phyloP scores from a whole-genome alignment of 1,140 invertebrate genomes.

The Bombus superbus region DNA sequence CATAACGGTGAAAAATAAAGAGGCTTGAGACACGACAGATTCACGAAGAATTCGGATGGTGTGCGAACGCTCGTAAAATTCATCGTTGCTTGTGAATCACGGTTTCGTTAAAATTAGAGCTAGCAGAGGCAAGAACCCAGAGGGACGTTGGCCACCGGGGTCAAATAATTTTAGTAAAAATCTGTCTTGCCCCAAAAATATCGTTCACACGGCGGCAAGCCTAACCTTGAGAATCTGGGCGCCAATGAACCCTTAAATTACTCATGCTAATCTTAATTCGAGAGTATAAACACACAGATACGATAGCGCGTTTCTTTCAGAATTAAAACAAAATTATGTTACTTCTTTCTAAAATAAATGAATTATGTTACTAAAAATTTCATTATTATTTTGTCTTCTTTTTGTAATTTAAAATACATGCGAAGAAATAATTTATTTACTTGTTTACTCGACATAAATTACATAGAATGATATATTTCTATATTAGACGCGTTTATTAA shows the following conservation, averaged over 20 bases:
- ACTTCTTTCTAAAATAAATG: background rate
- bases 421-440: background rate
- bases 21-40: background rate
- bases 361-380: background rate
- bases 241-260: conserved; percentile 2
- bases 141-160: background rate
- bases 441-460: background rate
- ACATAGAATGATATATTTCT: background rate
- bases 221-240: background rate
- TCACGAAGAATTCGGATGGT: background rate
- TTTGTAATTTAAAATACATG: background rate
- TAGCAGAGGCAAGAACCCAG: background rate
- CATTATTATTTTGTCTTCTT: background rate
- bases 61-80: background rate
- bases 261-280: background rate
- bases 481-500: background rate
- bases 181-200: conserved; percentile 9
- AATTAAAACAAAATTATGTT: background rate
- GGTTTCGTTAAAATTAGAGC: conserved; percentile 58
- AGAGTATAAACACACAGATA: background rate
- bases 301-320: background rate
- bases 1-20: background rate
- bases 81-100: conserved; percentile 41
- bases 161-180: conserved; percentile 45
- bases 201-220: background rate